Conservation (phyloP, 37 sponge, comb jelly and placozoan species). For the Aphrocallistes beatrix region DNA sequence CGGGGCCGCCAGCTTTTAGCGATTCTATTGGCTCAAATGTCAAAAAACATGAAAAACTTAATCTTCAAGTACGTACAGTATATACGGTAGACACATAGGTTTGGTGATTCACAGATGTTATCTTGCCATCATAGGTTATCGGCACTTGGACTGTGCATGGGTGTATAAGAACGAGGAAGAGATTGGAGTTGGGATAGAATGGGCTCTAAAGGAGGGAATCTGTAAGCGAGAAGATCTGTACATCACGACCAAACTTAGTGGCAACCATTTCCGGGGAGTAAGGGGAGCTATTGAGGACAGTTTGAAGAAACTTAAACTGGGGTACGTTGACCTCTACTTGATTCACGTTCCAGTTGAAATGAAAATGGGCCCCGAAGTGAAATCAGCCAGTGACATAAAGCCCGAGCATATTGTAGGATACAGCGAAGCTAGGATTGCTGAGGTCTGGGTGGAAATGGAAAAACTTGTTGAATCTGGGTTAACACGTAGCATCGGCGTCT, state of each 20-base stretch:
- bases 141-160: constrained; percentile 81
- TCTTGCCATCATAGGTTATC: constrained; percentile 60
- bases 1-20: no score
- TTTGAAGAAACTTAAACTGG: constrained; percentile 28
- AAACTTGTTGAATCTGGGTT: constrained; percentile 39
- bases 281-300: constrained; percentile 26
- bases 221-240: constrained; percentile 73
- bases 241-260: constrained; percentile 70
- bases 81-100: no score
- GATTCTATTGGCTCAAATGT: no score
- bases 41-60: no score
- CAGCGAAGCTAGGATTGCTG: not conserved
- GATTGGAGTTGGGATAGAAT: constrained; percentile 64
- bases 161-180: constrained; percentile 73
- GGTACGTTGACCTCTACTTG: constrained; percentile 35
- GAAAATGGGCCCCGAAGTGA: not conserved
- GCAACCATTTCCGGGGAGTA: not conserved
- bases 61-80: no score
- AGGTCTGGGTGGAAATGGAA: constrained; percentile 43
- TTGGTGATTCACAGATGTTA: no score
- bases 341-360: constrained; percentile 36
- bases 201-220: constrained; percentile 61
- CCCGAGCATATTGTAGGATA: not conserved
- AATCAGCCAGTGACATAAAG: not conserved
- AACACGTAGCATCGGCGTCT: constrained; percentile 59